Conservation (phyloP, 2,888 invertebrate genomes). For the Latrodectus elegans region DNA sequence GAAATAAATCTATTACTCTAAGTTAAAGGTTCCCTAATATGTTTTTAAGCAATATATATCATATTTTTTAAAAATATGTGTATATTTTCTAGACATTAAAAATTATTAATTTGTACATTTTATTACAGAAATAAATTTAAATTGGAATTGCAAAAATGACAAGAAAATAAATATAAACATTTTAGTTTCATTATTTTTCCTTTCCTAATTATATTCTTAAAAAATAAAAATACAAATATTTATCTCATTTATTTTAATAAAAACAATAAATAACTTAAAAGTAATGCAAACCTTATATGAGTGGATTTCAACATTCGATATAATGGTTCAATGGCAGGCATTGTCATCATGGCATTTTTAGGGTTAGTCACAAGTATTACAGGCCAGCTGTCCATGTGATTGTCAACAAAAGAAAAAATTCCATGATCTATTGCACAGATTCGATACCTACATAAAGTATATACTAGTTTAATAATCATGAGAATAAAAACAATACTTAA, state of each 20-base stretch:
- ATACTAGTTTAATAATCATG: not conserved
- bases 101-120: too few relatives aligned
- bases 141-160: too few relatives aligned
- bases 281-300: constrained; percentile 81
- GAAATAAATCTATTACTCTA: too few relatives aligned
- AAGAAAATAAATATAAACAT: too few relatives aligned
- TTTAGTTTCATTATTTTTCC: too few relatives aligned
- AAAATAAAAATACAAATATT: not conserved
- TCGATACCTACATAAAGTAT: constrained; percentile 79
- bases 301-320: constrained; percentile 82
- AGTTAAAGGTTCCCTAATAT: too few relatives aligned
- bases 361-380: constrained; percentile 90
- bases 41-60: too few relatives aligned
- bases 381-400: constrained; percentile 86
- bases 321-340: constrained; percentile 85
- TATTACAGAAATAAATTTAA: too few relatives aligned
- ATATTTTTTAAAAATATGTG: too few relatives aligned
- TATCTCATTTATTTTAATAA: not conserved
- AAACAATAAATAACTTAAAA: not conserved
- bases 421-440: constrained; percentile 92
- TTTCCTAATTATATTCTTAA: too few relatives aligned
- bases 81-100: too few relatives aligned
- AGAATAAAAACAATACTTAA: too few relatives aligned
- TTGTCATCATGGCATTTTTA: constrained; percentile 85
- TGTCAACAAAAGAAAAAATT: constrained; percentile 88